phyloP scores from a whole-genome alignment of 2,888 invertebrate genomes.

The Tethea ocularis region DNA sequence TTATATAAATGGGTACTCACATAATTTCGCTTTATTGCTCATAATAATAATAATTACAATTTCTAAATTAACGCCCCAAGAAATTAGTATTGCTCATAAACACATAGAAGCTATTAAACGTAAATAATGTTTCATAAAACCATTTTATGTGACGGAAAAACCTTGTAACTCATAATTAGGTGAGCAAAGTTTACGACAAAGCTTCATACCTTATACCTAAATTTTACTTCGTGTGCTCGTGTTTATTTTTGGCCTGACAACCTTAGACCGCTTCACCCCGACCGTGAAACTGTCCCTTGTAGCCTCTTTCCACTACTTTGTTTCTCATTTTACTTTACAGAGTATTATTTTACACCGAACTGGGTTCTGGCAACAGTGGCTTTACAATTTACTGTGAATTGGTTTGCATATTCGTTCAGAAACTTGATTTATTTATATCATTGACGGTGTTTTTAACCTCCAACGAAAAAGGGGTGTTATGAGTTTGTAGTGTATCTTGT shows the following conservation, averaged over 20 bases:
- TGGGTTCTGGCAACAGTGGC: background rate
- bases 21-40: background rate
- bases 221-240: slow-evolving; percentile 29
- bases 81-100: slow-evolving; percentile 10
- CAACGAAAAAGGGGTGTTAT: background rate
- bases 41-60: background rate
- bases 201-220: slow-evolving; percentile 25
- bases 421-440: background rate
- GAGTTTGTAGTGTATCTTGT: background rate
- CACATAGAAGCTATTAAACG: slow-evolving; percentile 1
- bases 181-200: slow-evolving; percentile 26
- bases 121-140: background rate
- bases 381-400: background rate
- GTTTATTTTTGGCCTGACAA: slow-evolving; percentile 17
- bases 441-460: background rate
- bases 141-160: background rate
- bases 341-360: slow-evolving; percentile 26
- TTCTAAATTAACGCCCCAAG: background rate
- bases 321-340: slow-evolving; percentile 42
- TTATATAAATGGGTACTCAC: background rate
- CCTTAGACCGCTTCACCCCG: slow-evolving; percentile 31
- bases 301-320: slow-evolving; percentile 39
- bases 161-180: slow-evolving; percentile 14
- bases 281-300: slow-evolving; percentile 50
- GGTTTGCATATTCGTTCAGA: background rate